Conservation (phyloP, 2,888 invertebrate species). For the Rotaria sp. region DNA sequence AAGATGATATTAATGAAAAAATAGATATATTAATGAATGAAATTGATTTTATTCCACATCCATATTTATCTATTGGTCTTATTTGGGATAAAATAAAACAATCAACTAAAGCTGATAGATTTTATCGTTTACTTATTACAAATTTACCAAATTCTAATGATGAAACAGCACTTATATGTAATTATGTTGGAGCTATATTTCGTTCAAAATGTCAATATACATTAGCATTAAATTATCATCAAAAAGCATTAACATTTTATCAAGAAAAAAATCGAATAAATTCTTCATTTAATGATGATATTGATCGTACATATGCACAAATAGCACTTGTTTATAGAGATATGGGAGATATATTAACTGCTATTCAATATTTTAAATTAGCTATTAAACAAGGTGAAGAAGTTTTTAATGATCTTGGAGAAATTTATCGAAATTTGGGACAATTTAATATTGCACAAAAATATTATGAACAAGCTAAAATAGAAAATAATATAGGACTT, state of each 20-base stretch:
- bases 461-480: background rate
- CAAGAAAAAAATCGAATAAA: background rate
- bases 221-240: background rate
- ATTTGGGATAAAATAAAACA: background rate
- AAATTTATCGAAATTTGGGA: background rate
- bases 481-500: background rate
- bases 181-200: background rate
- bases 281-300: background rate
- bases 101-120: background rate
- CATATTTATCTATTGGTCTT: background rate
- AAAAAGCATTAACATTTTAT: background rate
- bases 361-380: background rate
- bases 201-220: conserved; percentile 3
- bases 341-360: background rate
- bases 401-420: background rate
- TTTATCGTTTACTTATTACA: background rate
- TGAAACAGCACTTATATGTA: background rate
- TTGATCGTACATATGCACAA: background rate
- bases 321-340: background rate
- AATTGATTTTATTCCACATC: background rate
- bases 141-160: background rate
- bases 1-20: background rate
- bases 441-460: background rate
- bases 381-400: background rate
- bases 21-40: background rate